Evolutionary conservation across 2,113 vertebrate genomes (phyloP), one percentile per base, ranked within the genome.

Genomic region (Penelope pileata): DNA sequence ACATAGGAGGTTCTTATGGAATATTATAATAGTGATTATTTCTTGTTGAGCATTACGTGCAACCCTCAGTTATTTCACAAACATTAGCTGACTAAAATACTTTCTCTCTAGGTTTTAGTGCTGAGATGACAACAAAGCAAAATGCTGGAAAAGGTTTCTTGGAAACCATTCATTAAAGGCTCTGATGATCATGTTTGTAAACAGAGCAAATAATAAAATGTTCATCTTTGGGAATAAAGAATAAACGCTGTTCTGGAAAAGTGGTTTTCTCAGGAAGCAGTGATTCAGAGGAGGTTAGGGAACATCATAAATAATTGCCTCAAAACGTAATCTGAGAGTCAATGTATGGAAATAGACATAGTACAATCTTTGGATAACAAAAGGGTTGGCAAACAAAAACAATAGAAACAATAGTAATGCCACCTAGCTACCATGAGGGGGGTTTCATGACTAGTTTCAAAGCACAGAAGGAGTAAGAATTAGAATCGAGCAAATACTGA

Each of bases 401-500:
- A 14, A 48, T 22, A 58, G 40, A 69, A 92, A 90, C 74, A 93
- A 90, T 94, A 83, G 79, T 29, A 90, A 96, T 88, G 93, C 82
- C 95, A 95, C 75, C 90, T 96, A 96, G 90, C 93, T 90, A 87
- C 72, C 82, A 78, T 48, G 15, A 4, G 1, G 24, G 19, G 82
- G 59, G 83, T 77, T 83, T 91, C 88, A 76, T 1, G 32, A 15
- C 23, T 77, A 18, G 4, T 78, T 60, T 60, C 48, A 80, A 45
- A 80, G 67, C 40, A 87, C 30, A 42, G 34, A 92, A 59, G 2
- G 6, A 43, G 14, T 8, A 30, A 51, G 26, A 66, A 36, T 53
- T 23, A 42, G 18, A 53, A 14, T 11, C 16, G 26, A 73, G 16
- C 13, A 91, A 83, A 82, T n/a, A 9, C 7, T 38, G 47, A 59